Evolutionary conservation across 2,888 invertebrate species (phyloP).

Genomic region (Listrodromus nycthemerus): DNA sequence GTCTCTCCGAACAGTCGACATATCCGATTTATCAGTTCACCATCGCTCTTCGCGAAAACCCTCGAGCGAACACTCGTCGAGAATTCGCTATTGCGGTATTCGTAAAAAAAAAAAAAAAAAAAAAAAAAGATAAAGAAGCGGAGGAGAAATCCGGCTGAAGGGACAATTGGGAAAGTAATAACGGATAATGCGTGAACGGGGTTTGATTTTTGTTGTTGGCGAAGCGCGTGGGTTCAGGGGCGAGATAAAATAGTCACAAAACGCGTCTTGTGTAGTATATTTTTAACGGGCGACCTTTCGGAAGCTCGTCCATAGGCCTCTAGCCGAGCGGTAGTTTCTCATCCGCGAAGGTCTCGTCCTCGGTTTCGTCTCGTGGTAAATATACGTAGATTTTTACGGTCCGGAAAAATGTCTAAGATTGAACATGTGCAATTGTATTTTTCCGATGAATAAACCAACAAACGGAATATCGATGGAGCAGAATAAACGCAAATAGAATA

Average conservation of each 20-base stretch:
- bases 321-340: conserved; percentile 38
- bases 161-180: not conserved
- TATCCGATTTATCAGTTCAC: conserved; percentile 2
- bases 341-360: conserved; percentile 56
- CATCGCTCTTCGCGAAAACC: not conserved
- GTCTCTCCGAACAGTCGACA: conserved; percentile 12
- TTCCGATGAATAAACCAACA: not conserved
- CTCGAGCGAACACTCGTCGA: not conserved
- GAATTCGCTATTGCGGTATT: not conserved
- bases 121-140: not conserved
- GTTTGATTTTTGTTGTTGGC: not conserved
- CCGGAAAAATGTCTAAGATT: not conserved
- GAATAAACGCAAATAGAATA: not conserved
- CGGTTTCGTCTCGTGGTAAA: conserved; percentile 17
- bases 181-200: not conserved
- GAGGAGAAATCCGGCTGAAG: not conserved
- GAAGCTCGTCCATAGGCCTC: conserved; percentile 22
- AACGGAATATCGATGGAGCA: not conserved
- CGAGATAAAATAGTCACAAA: not conserved
- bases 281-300: conserved; percentile 18
- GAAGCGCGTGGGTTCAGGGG: not conserved
- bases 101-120: not conserved
- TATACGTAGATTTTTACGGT: not conserved
- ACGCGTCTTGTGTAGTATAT: not conserved
- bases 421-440: not conserved